phyloP scores from a whole-genome alignment of 2,888 invertebrate genomes.

The Brenthis daphne region DNA sequence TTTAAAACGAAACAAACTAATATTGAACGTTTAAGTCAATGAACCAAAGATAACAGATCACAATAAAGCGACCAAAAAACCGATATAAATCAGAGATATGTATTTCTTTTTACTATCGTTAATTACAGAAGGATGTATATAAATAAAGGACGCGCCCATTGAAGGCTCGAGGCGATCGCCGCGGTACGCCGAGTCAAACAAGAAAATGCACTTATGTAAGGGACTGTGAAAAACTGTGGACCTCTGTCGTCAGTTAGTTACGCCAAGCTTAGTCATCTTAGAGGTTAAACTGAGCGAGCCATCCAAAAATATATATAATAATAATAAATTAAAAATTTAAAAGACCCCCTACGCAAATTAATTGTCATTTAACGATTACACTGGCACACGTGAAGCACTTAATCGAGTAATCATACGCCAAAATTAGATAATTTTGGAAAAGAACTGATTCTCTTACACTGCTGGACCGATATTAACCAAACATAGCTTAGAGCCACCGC shows the following conservation, averaged over 20 bases:
- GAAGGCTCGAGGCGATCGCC: constrained; percentile 68
- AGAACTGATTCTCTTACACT: no score
- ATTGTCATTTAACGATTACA: no score
- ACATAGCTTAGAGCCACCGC: no score
- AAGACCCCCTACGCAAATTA: no score
- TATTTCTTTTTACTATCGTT: constrained; percentile 76
- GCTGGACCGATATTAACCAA: no score
- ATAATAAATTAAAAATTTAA: no score
- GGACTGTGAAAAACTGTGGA: constrained; percentile 78
- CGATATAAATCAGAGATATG: constrained; percentile 72
- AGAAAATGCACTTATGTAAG: constrained; percentile 82
- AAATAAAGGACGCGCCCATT: constrained; percentile 76
- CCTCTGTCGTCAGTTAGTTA: constrained; percentile 74
- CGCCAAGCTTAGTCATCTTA: constrained; percentile 70
- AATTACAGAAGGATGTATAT: constrained; percentile 78
- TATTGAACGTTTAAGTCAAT: constrained; percentile 44
- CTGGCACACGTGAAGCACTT: no score
- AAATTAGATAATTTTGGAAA: no score
- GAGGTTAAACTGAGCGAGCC: constrained; percentile 44
- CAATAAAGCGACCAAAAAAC: constrained; percentile 52
- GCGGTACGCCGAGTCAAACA: constrained; percentile 77
- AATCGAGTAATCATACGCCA: no score
- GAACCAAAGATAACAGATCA: constrained; percentile 53
- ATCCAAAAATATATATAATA: not conserved
- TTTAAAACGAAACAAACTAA: constrained; percentile 24